Evolutionary conservation across 2,113 vertebrate species (phyloP).

Genomic region (Apodemus sylvaticus): DNA sequence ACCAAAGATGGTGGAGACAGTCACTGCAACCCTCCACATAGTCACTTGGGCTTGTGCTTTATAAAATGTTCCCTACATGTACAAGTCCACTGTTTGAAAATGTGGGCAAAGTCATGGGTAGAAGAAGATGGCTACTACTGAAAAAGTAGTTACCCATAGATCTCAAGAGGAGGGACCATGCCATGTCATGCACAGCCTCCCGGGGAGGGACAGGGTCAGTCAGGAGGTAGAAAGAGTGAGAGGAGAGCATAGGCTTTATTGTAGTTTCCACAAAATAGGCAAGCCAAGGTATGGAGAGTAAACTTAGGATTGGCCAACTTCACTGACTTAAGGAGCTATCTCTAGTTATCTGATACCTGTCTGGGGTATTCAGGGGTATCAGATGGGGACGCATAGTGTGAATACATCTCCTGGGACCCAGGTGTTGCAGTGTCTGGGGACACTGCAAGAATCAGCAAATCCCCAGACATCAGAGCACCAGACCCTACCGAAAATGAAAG

Average conservation of each 20-base stretch:
- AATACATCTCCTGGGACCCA: neutral
- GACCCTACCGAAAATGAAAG: conserved; percentile 25
- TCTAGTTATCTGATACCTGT: neutral
- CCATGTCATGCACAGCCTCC: neutral
- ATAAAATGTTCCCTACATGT: neutral
- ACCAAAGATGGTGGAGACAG: neutral
- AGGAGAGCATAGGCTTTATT: neutral
- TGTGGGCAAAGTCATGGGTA: neutral
- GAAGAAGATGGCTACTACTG: neutral
- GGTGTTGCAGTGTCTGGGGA: neutral
- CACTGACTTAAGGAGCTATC: neutral
- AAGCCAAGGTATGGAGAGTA: too few species aligned
- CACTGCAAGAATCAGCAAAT: neutral
- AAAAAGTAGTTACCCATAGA: neutral
- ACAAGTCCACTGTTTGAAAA: neutral
- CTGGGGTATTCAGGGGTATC: neutral
- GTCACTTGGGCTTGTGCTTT: neutral
- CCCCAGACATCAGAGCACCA: neutral
- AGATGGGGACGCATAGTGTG: neutral
- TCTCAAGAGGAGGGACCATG: neutral
- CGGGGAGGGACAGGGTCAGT: neutral
- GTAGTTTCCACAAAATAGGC: neutral
- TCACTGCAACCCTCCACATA: neutral
- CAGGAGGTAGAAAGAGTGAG: neutral
- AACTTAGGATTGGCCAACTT: neutral